These are phyloP conservation scores for Chrysodeixis includens DNA, from an alignment of 2,888 invertebrate species.

Conservation along the genomic window DNA sequence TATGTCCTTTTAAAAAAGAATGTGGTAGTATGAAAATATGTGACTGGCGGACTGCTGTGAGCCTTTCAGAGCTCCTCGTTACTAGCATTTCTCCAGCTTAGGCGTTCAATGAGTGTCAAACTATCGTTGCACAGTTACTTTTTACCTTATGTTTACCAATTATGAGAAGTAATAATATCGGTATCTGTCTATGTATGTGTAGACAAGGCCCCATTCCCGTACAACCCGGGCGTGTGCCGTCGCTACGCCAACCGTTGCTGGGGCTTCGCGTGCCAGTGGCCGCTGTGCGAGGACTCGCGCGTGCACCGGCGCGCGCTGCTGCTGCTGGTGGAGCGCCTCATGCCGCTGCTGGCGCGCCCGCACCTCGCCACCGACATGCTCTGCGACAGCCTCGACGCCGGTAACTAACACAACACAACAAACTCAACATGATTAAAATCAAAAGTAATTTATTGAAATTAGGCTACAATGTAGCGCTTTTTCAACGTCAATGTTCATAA, in stretches of 20 bases:
- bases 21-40: no score
- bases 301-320: constrained; percentile 94
- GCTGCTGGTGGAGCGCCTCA: constrained; percentile 94
- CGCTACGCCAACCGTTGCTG: constrained; percentile 93
- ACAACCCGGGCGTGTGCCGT: constrained; percentile 86
- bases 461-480: no score
- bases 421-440: no score
- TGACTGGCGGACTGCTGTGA: no score
- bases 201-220: constrained; percentile 86
- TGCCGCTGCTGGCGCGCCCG: constrained; percentile 94
- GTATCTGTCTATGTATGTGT: constrained; percentile 9
- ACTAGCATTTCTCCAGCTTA: no score
- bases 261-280: constrained; percentile 93
- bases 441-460: no score
- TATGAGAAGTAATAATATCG: not conserved
- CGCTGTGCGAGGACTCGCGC: constrained; percentile 89
- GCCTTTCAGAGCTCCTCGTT: no score
- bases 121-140: no score
- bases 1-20: no score
- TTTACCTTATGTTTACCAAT: no score
- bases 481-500: no score
- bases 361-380: constrained; percentile 96
- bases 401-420: constrained; percentile 72
- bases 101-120: no score
- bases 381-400: constrained; percentile 95